Evolutionary conservation across 2,113 vertebrate genomes (phyloP).

Genomic region (Sphaerodactylus townsendi): DNA sequence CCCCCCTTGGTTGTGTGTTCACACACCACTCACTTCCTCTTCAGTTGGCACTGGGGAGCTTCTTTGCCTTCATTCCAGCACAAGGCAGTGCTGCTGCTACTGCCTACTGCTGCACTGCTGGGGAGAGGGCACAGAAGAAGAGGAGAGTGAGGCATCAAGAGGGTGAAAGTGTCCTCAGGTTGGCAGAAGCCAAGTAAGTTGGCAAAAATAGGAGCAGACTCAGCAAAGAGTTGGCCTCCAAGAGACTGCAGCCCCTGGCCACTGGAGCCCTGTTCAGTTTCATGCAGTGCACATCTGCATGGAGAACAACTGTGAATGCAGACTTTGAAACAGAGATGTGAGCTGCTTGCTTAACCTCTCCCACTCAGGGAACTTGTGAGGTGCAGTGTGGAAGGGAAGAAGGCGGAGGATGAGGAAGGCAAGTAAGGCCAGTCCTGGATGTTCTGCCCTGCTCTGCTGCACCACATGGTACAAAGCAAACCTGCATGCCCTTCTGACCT

Average conservation of each 20-base stretch:
- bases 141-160: constrained; percentile 57
- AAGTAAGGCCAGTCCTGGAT: neutral
- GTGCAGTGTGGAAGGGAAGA: neutral
- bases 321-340: neutral
- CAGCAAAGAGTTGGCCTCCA: no score
- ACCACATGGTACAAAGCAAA: neutral
- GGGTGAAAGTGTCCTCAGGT: constrained; percentile 37
- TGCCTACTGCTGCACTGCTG: constrained; percentile 52
- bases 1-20: neutral
- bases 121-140: constrained; percentile 45
- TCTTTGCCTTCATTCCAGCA: constrained; percentile 73
- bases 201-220: no score
- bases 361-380: neutral
- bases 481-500: neutral
- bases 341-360: constrained; percentile 9
- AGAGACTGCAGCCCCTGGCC: neutral
- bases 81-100: constrained; percentile 60
- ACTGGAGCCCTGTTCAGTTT: constrained; percentile 11
- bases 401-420: neutral
- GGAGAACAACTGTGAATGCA: constrained; percentile 25
- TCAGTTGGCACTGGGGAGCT: constrained; percentile 2
- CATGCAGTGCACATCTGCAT: constrained; percentile 35
- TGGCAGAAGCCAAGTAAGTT: constrained; percentile 43
- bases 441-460: neutral
- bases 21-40: neutral